These are phyloP conservation scores for Chrysolina americana DNA, from an alignment of 2,888 invertebrate genomes.

Conservation along the genomic window DNA sequence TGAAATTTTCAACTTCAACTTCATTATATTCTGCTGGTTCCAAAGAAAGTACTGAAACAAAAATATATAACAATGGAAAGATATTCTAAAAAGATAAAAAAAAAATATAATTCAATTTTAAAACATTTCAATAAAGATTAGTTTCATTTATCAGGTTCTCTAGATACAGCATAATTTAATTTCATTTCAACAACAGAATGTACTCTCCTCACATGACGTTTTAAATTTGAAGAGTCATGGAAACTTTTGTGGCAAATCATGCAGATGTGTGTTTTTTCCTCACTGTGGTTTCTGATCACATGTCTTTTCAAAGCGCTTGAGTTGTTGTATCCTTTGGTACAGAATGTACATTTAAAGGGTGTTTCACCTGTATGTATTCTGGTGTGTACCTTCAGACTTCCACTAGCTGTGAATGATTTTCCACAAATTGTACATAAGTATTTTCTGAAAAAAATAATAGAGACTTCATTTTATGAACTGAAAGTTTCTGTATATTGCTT, in stretches of 20 bases:
- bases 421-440: slow-evolving; percentile 53
- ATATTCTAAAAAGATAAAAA: too few species aligned
- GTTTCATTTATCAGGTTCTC: background rate
- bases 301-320: slow-evolving; percentile 42
- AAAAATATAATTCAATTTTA: too few species aligned
- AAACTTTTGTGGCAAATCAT: slow-evolving; percentile 45
- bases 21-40: too few species aligned
- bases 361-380: slow-evolving; percentile 44
- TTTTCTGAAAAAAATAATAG: background rate
- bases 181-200: slow-evolving; percentile 41
- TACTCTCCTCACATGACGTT: slow-evolving; percentile 42
- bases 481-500: too few species aligned
- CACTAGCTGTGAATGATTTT: slow-evolving; percentile 56
- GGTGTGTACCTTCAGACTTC: slow-evolving; percentile 52
- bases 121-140: too few species aligned
- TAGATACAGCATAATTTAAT: background rate
- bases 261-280: slow-evolving; percentile 42
- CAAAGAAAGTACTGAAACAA: too few species aligned
- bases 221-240: slow-evolving; percentile 43
- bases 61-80: too few species aligned
- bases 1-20: too few species aligned
- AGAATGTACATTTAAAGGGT: slow-evolving; percentile 37
- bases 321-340: slow-evolving; percentile 34
- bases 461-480: background rate
- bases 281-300: slow-evolving; percentile 43